Evolutionary conservation across 2,797 vertebrate genomes (phyloP).

Genomic region (Pipistrellus kuhlii): DNA sequence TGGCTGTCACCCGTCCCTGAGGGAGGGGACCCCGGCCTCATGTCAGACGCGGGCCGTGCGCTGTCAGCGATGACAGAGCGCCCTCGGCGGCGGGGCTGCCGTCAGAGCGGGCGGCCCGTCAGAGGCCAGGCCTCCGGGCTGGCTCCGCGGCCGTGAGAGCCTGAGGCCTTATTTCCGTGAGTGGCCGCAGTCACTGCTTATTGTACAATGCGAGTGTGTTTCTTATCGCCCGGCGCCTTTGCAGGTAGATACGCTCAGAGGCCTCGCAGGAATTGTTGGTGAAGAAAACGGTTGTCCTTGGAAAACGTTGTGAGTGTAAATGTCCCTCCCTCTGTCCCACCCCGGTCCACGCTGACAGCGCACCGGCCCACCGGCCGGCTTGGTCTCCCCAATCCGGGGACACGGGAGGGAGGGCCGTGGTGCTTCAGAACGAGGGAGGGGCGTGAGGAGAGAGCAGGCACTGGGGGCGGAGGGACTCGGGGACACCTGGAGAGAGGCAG

Average conservation of each 20-base stretch:
- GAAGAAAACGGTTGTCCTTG: background rate
- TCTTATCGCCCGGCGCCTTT: constrained; percentile 5
- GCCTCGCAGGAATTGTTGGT: background rate
- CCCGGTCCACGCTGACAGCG: background rate
- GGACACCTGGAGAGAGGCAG: background rate
- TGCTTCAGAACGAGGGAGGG: background rate
- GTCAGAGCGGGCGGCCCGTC: constrained; percentile 8
- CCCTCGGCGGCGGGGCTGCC: constrained; percentile 46
- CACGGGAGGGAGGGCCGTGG: background rate
- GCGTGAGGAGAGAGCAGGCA: background rate
- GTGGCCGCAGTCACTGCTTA: background rate
- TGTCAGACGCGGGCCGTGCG: constrained; percentile 25
- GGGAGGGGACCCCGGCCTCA: constrained; percentile 14
- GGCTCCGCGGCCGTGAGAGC: background rate
- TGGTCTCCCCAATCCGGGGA: background rate
- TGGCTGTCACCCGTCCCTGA: constrained; percentile 62
- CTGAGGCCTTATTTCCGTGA: background rate
- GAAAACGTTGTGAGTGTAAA: background rate
- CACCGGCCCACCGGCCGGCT: too few species aligned
- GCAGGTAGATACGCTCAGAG: constrained; percentile 19
- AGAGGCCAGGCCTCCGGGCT: background rate
- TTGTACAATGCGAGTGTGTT: background rate
- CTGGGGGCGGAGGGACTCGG: background rate
- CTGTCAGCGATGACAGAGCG: constrained; percentile 41
- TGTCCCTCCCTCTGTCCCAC: background rate